Evolutionary conservation across 2,888 invertebrate species (phyloP).

Genomic region (Trilocha varians): DNA sequence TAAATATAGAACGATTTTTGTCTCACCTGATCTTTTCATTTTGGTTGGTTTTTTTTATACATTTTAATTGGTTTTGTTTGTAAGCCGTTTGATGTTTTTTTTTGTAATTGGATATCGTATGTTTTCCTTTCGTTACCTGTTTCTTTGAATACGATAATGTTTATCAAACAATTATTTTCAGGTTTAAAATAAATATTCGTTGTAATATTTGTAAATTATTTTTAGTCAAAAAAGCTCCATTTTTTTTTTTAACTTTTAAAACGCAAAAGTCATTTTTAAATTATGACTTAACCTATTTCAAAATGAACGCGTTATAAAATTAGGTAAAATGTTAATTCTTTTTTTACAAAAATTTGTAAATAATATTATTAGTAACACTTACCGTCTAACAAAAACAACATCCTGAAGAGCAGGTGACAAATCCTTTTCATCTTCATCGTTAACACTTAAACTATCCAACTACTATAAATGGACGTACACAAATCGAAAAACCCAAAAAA

Average conservation of each 20-base stretch:
- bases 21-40: not conserved
- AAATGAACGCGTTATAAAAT: too few species aligned
- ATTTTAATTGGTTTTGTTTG: too few species aligned
- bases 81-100: not conserved
- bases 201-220: too few species aligned
- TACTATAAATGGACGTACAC: not conserved
- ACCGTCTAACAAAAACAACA: conserved; percentile 62
- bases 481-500: not conserved
- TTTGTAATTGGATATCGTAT: not conserved
- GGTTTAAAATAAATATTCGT: too few species aligned
- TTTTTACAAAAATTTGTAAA: not conserved
- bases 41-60: not conserved
- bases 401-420: conserved; percentile 54
- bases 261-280: too few species aligned
- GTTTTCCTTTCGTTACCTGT: too few species aligned
- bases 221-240: too few species aligned
- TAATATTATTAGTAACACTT: conserved; percentile 15
- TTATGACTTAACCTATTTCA: too few species aligned
- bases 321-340: not conserved
- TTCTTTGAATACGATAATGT: too few species aligned
- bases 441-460: conserved; percentile 14
- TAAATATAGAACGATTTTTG: not conserved
- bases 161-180: too few species aligned
- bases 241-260: too few species aligned
- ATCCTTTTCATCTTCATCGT: conserved; percentile 64